These are phyloP conservation scores for Probosciger aterrimus DNA, from an alignment of 2,113 vertebrate genomes.

Conservation along the genomic window DNA sequence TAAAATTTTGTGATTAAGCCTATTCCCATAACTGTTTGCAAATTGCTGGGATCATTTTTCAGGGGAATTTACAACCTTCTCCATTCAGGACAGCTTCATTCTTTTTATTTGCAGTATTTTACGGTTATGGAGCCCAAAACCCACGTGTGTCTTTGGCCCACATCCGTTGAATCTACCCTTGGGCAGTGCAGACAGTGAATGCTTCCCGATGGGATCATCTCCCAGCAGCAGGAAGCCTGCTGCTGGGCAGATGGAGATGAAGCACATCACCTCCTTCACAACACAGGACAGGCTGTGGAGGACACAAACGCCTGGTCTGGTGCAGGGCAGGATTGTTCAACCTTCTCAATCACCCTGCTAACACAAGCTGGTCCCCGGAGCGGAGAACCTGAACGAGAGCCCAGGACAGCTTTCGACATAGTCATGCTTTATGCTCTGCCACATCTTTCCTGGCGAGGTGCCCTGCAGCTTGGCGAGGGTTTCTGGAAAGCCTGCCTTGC, in stretches of 20 bases:
- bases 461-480: fast-evolving
- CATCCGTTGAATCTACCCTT: neutral
- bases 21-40: neutral
- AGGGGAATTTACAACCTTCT: neutral
- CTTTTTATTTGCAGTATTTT: neutral
- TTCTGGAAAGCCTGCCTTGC: neutral
- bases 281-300: neutral
- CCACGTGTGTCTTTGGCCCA: neutral
- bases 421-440: neutral
- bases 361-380: neutral
- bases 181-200: neutral
- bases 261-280: fast-evolving
- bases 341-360: neutral
- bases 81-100: neutral
- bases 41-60: neutral
- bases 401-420: neutral
- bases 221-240: neutral
- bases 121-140: neutral
- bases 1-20: neutral
- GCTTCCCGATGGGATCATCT: neutral
- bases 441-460: neutral
- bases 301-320: neutral
- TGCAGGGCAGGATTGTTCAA: neutral
- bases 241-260: neutral
- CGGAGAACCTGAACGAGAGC: fast-evolving